Base-by-base conservation (phyloP, 2,888 invertebrate species). In the Dione juno region DNA sequence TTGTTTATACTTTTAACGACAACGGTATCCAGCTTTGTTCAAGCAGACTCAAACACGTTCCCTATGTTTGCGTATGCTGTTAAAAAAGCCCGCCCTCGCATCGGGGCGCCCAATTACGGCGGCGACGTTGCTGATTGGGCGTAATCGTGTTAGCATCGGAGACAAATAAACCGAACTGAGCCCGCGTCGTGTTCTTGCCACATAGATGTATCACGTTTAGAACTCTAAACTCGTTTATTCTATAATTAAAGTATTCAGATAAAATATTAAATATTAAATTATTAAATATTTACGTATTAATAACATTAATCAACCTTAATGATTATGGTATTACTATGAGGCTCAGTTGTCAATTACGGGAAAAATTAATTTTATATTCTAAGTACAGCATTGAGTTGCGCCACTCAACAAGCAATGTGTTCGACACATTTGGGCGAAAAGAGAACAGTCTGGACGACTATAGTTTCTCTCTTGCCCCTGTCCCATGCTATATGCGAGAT, bases 71-170 rank as follows among this genome's bases (percentile, higher is more conserved):
- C 85, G 79, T 84, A 89, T 90, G 84, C 84, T 88, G 92, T 91
- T 90, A 90, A 91, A 92, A 92, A 89, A 87, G 84, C 80, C 86
- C 90, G 88, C 90, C 92, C 91, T 87, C 87, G 84, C 84, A 81
- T 83, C 83, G 87, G 86, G 81, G 88, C 85, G 87, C 86, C 89
- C 91, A 92, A 93, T 92, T 93, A 92, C 87, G 90, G 89, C 85
- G 88, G 88, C 90, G 88, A 86, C 88, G 86, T 82, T 85, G 87
- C 90, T 93, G 93, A 93, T 93, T 93, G 93, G 92, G 79, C 84
- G 88, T 93, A 92, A 93, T 93, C 92, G 87, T 66, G 90, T 93
- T 93, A 93, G 91, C 86, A 89, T 89, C 88, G 90, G 89, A 85
- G 83, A 81, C 88, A 88, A 88, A 88, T 87, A 88, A 66, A 71